Evolutionary conservation across 1,140 invertebrate species (phyloP).

Genomic region (Monomorium pharaonis): DNA sequence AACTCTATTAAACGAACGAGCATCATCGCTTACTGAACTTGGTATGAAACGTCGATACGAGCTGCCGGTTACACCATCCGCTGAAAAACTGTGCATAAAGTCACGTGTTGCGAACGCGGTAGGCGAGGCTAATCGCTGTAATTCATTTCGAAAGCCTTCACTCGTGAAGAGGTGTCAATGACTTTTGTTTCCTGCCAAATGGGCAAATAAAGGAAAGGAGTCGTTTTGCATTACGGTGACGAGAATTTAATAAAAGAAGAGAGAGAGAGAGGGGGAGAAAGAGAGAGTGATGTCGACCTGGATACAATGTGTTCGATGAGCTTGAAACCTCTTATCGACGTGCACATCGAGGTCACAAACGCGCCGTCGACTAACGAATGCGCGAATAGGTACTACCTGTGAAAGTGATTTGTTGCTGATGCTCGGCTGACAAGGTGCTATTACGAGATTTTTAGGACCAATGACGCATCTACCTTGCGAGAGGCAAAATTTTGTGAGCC

Average conservation of each 20-base stretch:
- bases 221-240: neutral
- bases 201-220: conserved; percentile 27
- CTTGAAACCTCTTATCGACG: conserved; percentile 65
- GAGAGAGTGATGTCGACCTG: conserved; percentile 72
- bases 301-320: conserved; percentile 67
- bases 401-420: conserved; percentile 45
- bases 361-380: conserved; percentile 24
- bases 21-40: neutral
- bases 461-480: neutral
- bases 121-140: neutral
- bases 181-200: conserved; percentile 35
- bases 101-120: conserved; percentile 7
- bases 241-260: neutral
- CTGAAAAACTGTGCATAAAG: conserved; percentile 5
- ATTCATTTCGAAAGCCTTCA: conserved; percentile 16
- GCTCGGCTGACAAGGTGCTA: conserved; percentile 7
- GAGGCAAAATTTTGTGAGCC: conserved; percentile 7
- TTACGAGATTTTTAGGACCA: conserved; percentile 29
- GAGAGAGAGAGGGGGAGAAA: conserved; percentile 62
- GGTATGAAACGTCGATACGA: neutral
- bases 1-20: neutral
- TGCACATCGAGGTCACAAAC: conserved; percentile 69
- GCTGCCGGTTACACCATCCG: neutral
- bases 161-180: conserved; percentile 31
- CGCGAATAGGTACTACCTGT: neutral